Base-by-base conservation (phyloP, 2,888 invertebrate genomes). In the Drosophila birchii region DNA sequence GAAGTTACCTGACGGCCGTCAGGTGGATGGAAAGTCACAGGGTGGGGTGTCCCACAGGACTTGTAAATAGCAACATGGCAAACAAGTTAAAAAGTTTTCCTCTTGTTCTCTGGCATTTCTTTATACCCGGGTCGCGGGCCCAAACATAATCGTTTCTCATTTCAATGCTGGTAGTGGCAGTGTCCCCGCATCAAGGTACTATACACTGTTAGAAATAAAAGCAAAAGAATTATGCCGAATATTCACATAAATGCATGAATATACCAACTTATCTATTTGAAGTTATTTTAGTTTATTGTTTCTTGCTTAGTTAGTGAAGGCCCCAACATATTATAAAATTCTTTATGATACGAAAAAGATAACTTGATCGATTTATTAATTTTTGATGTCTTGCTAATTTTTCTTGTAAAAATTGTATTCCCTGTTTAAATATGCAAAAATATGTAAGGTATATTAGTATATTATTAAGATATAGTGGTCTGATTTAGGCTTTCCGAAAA, bases 111-210 rank as follows among this genome's bases (percentile, higher is more conserved):
- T 74, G 82, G 69, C 73, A 69, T 78, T 81, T 84, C 82, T 86
- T 86, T 86, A 83, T 86, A 81, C 71, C 76, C 76, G 75, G 79
- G 76, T 51, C 78, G 84, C 87, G 85, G 80, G 80, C 81, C 88
- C 85, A 87, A 83, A 86, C 84, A 91, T 91, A 92, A 92, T 91
- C 92, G 92, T 91, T 91, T 90, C 91, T 92, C 91, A 92, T 92
- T 92, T 91, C 89, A 90, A 87, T 89, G 87, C 80, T 76, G 73
- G 47, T 20, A 34, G 56, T 36, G 51, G 34, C 34, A 54, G 29
- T 49, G 36, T 41, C 55, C 57, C 78, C 18, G 20, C 38, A 39
- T 26, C 49, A 36, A 29, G 56, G 8, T 44, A n/a, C n/a, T n/a
- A n/a, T n/a, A 14, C 47, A 49, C 64, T 51, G 26, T 5, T 26